These are phyloP conservation scores for Orthosia gracilis DNA, from an alignment of 2,888 invertebrate genomes.

Conservation along the genomic window DNA sequence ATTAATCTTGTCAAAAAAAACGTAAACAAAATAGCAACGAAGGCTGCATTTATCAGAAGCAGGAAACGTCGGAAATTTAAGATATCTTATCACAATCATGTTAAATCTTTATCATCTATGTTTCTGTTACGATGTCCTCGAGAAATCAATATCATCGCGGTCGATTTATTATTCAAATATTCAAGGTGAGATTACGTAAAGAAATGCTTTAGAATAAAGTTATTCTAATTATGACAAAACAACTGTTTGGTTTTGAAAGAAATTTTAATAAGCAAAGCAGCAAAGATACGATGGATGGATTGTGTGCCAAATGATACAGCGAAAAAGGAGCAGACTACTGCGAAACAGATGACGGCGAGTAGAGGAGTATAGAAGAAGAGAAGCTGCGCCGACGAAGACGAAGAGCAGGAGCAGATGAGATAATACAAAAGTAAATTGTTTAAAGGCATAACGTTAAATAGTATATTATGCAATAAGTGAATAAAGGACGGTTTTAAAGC, in stretches of 20 bases:
- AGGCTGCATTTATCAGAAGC: constrained; percentile 53
- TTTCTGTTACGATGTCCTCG: constrained; percentile 61
- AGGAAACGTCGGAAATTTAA: constrained; percentile 60
- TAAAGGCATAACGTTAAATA: too few species aligned
- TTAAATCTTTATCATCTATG: constrained; percentile 45
- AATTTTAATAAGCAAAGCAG: background rate
- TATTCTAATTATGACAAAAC: background rate
- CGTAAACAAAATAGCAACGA: constrained; percentile 45
- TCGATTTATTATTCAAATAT: constrained; percentile 56
- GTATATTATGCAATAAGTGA: too few species aligned
- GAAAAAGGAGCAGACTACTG: too few species aligned
- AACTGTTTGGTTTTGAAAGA: background rate
- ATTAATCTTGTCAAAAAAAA: constrained; percentile 15
- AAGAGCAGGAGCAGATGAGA: too few species aligned
- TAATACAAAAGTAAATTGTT: too few species aligned
- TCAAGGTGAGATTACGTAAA: constrained; percentile 50
- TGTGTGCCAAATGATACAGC: too few species aligned
- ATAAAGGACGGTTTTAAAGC: too few species aligned
- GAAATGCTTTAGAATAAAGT: constrained; percentile 19
- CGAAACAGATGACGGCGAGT: too few species aligned
- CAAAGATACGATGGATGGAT: too few species aligned
- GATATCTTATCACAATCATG: constrained; percentile 56
- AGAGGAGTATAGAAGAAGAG: too few species aligned
- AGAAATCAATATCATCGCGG: constrained; percentile 54
- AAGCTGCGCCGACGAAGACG: too few species aligned